Base-by-base conservation (phyloP, 2,797 vertebrate genomes). In the Diceros bicornis region DNA sequence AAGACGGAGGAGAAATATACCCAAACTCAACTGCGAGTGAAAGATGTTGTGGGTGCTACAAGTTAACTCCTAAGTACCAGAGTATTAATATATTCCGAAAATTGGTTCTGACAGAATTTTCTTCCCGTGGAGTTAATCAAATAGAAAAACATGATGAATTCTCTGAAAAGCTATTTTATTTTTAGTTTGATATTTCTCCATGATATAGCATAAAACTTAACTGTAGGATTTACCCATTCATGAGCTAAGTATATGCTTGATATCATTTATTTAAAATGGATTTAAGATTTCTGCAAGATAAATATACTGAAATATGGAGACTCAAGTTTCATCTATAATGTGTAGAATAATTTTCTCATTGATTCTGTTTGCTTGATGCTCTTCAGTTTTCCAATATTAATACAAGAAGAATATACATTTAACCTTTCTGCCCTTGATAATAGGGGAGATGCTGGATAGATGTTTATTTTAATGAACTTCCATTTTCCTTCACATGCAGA, bases 341-440 rank as follows among this genome's bases (percentile, higher is more conserved):
- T 79, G 11, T 83, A 68, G 32, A 21, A 25, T 83, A 88, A 37
- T 78, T 88, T 96, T 96, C 55, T 77, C 86, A 21, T 96, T 83
- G 41, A 75, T 75, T 75, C 25, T 27, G 74, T 90, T 92, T 97
- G 75, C 72, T 83, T 41, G 34, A 14, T 96, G 50, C 20, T 94
- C 62, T 84, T 97, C 89, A 94, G 79, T 88, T 89, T 13, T 64
- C 32, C 21, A 71, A 0, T 96, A 69, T 82, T 90, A 96, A 88
- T 59, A 84, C 0, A 69, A 84, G 79, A 81, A 89, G 23, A 91
- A 4, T 97, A 7, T 81, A 89, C 11, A 57, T 97, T 94, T 69
- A 85, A 61, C 37, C 64, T 92, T 96, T 92, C 64, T 94, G 83
- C 37, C n/a, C 66, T 94, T 96, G 32, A 68, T 94, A 86, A 71